A percentile compares a stretch with the other conserved stretches of the same genome.
These are phyloP conservation scores for Strigamia maritima DNA, from an alignment of 2,888 invertebrate genomes.

Conservation along the genomic window DNA sequence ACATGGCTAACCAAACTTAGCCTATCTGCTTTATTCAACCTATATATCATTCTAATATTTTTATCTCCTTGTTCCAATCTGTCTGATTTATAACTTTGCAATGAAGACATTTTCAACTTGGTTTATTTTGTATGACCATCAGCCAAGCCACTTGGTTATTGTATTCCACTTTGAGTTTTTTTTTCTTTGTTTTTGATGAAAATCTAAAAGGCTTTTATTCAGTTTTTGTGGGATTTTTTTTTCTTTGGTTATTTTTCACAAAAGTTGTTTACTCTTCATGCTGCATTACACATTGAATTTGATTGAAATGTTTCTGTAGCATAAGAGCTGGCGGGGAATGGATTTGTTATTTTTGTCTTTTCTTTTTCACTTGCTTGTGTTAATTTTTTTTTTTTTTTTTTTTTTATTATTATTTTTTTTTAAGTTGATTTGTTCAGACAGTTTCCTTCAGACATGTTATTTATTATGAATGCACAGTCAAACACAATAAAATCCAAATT, in stretches of 20 bases:
- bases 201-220: not conserved
- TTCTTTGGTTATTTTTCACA: not conserved
- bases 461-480: too few species aligned
- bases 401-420: not conserved
- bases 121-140: too few species aligned
- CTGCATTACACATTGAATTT: not conserved
- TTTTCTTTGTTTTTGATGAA: not conserved
- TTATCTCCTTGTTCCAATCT: too few species aligned
- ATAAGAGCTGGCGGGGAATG: not conserved
- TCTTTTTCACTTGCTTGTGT: not conserved
- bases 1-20: too few species aligned
- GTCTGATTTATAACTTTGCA: too few species aligned
- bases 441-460: not conserved
- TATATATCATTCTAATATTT: too few species aligned
- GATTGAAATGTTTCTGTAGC: not conserved
- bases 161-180: not conserved
- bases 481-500: too few species aligned
- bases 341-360: not conserved
- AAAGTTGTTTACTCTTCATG: not conserved
- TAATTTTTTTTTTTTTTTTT: too few species aligned
- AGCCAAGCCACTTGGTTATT: too few species aligned
- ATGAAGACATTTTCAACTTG: too few species aligned
- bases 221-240: not conserved
- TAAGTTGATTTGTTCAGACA: not conserved
- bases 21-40: too few species aligned